These are phyloP conservation scores for Hyperoplus immaculatus DNA, from an alignment of 2,797 vertebrate genomes.

Conservation along the genomic window DNA sequence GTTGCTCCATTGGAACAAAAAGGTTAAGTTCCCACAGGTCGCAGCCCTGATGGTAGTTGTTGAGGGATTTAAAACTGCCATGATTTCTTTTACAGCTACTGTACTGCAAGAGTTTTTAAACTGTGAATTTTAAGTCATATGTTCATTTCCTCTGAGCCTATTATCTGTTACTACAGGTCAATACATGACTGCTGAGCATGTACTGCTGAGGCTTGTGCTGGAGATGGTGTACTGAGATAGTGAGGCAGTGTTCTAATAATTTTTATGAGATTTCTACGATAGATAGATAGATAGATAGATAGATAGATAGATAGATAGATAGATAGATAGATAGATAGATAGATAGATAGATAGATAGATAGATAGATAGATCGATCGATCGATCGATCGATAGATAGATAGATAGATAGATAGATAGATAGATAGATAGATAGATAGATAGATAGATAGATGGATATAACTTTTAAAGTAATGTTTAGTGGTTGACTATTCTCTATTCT, in stretches of 20 bases:
- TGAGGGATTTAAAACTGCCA: slow-evolving; percentile 69
- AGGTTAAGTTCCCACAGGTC: slow-evolving; percentile 75
- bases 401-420: not conserved
- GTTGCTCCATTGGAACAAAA: slow-evolving; percentile 70
- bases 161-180: slow-evolving; percentile 62
- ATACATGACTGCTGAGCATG: slow-evolving; percentile 42
- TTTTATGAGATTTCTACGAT: not conserved
- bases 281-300: not conserved
- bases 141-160: slow-evolving; percentile 68
- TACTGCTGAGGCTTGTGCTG: not conserved
- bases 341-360: slow-evolving; percentile 3
- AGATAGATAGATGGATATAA: slow-evolving; percentile 8
- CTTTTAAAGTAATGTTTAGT: slow-evolving; percentile 21
- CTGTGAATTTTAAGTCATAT: slow-evolving; percentile 68
- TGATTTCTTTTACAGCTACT: slow-evolving; percentile 65
- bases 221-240: slow-evolving; percentile 27
- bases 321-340: not conserved
- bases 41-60: slow-evolving; percentile 57
- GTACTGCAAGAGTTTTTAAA: slow-evolving; percentile 65
- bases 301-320: slow-evolving; percentile 2
- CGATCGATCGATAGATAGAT: slow-evolving; percentile 1
- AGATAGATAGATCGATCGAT: slow-evolving; percentile 1
- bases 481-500: slow-evolving; percentile 52
- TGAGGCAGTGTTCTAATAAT: slow-evolving; percentile 1
- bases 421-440: slow-evolving; percentile 1